Evolutionary conservation across 2,888 invertebrate species (phyloP).

Genomic region (Bombylius major): DNA sequence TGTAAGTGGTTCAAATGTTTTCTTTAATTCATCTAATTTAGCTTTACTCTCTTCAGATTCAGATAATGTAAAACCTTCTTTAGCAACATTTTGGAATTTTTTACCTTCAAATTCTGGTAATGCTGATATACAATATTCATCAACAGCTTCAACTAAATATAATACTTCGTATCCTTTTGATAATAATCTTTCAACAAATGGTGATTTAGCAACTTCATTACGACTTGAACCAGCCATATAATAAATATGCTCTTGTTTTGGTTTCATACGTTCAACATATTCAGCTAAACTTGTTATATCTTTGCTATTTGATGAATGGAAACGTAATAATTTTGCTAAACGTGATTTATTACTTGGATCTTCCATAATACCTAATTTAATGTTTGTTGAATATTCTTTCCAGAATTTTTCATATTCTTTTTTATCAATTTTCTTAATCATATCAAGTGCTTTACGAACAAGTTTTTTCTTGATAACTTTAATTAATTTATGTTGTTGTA

Average conservation of each 20-base stretch:
- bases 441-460: conserved; percentile 91
- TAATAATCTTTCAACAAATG: conserved; percentile 89
- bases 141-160: conserved; percentile 90
- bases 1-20: conserved; percentile 74
- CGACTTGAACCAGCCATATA: conserved; percentile 86
- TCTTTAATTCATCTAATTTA: conserved; percentile 60
- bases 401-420: conserved; percentile 89
- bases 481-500: conserved; percentile 96
- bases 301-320: conserved; percentile 62
- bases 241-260: conserved; percentile 87
- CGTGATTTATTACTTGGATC: conserved; percentile 94
- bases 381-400: conserved; percentile 98
- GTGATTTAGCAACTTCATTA: conserved; percentile 78
- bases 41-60: conserved; percentile 60
- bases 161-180: conserved; percentile 92
- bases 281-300: conserved; percentile 64
- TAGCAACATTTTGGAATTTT: conserved; percentile 99
- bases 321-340: conserved; percentile 85
- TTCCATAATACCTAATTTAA: conserved; percentile 94
- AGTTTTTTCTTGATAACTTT: conserved; percentile 99
- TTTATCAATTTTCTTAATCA: conserved; percentile 91
- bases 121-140: conserved; percentile 93
- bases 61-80: conserved; percentile 85
- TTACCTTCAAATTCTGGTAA: conserved; percentile 97
- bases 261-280: conserved; percentile 91